A percentile compares a stretch with the other conserved stretches of the same genome.
Conservation (phyloP, 1,140 invertebrate species). For the Bombus vancouverensis region DNA sequence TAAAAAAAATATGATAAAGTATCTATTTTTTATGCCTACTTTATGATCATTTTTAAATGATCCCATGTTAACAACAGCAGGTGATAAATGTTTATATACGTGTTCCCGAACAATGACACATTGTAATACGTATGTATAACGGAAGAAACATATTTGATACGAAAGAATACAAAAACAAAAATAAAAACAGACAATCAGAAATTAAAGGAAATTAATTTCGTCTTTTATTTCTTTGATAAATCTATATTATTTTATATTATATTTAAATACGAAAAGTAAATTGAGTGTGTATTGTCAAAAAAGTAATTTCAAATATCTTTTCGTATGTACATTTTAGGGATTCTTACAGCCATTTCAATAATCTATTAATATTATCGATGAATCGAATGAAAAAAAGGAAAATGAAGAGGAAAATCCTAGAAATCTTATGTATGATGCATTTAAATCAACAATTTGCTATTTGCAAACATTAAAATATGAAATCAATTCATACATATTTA, state of each 20-base stretch:
- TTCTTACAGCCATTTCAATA: not conserved
- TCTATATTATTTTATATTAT: not conserved
- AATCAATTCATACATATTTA: not conserved
- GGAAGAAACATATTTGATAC: not conserved
- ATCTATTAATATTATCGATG: not conserved
- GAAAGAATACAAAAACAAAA: not conserved
- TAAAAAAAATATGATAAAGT: not conserved
- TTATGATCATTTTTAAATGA: constrained; percentile 9
- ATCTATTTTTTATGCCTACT: not conserved
- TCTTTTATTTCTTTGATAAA: not conserved
- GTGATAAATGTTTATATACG: constrained; percentile 2
- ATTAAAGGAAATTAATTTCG: not conserved
- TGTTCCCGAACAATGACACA: not conserved
- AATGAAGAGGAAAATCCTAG: not conserved
- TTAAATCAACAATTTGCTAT: not conserved
- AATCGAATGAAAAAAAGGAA: not conserved
- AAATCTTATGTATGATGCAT: not conserved
- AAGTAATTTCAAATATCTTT: not conserved
- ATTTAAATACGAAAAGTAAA: not conserved
- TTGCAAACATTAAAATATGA: not conserved
- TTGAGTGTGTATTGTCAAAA: not conserved
- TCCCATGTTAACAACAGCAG: not conserved
- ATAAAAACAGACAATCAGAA: not conserved
- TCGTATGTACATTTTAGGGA: not conserved
- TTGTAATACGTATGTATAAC: not conserved